These are phyloP conservation scores for Apodemia duryi DNA, from an alignment of 2,888 invertebrate genomes.

Conservation along the genomic window DNA sequence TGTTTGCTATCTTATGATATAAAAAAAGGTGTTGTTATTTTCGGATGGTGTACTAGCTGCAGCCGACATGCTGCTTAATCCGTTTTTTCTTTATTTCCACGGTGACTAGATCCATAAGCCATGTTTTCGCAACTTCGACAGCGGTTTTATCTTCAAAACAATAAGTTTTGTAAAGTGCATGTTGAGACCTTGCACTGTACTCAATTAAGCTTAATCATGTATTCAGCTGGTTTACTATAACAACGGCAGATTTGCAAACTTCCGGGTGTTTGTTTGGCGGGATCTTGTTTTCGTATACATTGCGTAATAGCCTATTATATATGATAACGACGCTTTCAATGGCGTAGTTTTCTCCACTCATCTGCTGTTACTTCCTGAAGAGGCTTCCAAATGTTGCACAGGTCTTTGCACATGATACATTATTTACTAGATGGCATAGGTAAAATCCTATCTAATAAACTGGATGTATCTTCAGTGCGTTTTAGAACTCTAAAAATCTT, in stretches of 20 bases:
- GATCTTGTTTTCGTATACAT: constrained; percentile 8
- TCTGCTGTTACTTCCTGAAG: background rate
- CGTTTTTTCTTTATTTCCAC: background rate
- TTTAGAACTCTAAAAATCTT: too few species aligned
- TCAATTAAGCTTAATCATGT: background rate
- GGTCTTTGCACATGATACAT: constrained; percentile 1
- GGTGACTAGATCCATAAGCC: background rate
- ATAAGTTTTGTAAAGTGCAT: constrained; percentile 4
- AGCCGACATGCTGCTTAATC: background rate
- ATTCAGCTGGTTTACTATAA: background rate
- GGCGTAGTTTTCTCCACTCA: constrained; percentile 3
- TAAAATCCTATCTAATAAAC: background rate
- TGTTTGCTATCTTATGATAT: too few species aligned
- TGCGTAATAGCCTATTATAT: background rate
- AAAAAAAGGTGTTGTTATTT: background rate
- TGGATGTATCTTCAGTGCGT: too few species aligned
- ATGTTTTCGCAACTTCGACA: background rate
- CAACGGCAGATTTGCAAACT: background rate
- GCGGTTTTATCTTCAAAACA: constrained; percentile 1
- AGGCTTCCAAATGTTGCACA: constrained; percentile 4
- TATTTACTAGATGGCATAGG: background rate
- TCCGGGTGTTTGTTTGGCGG: background rate
- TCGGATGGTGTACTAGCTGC: background rate
- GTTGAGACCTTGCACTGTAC: background rate
- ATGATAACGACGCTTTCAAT: constrained; percentile 2